Base-by-base conservation (phyloP, 2,888 invertebrate species). In the Drosophila testacea region DNA sequence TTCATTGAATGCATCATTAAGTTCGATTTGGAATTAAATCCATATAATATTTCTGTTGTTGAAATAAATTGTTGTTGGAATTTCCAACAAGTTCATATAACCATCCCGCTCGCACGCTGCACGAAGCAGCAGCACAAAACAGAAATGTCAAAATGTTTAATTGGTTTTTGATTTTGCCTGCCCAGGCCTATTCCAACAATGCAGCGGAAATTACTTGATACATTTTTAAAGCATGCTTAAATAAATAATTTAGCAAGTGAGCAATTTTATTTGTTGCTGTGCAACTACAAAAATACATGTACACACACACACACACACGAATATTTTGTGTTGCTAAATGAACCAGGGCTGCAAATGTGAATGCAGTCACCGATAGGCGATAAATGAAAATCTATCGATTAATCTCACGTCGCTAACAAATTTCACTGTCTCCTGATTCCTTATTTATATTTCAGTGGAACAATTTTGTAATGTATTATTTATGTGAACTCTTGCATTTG, bases 31-130 rank as follows among this genome's bases (percentile, higher is more conserved):
- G 22, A 7, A 55, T 63, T 41, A 60, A 68, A 65, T 69, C 46
- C 47, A 71, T 78, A 77, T 65, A 74, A 65, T 74, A 73, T 65
- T 65, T 69, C 69, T 81, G 79, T 78, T 80, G 69, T 73, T 73
- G 56, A 72, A 77, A 81, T 61, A 79, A 79, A 65, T 83, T 84
- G 80, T 86, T 84, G 80, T 80, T 82, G 83, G 80, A 76, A 83
- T 71, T 88, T 86, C 89, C 89, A 88, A 78, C 60, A 66, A 59
- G 42, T 46, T 16, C 32, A 54, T 83, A 77, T 81, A 77, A 64
- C 73, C 62, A 66, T 89, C 82, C 48, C 73, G 34, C 72, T 84
- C 72, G 60, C 88, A 78, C 79, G 36, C 30, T 42, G 9, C 46
- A 59, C 70, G 77, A 73, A 69, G 66, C 63, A 76, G 54, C 59